A percentile compares a stretch with the other conserved stretches of the same genome.
These are phyloP conservation scores for Nymphalis io DNA, from an alignment of 1,140 invertebrate genomes.

Conservation along the genomic window DNA sequence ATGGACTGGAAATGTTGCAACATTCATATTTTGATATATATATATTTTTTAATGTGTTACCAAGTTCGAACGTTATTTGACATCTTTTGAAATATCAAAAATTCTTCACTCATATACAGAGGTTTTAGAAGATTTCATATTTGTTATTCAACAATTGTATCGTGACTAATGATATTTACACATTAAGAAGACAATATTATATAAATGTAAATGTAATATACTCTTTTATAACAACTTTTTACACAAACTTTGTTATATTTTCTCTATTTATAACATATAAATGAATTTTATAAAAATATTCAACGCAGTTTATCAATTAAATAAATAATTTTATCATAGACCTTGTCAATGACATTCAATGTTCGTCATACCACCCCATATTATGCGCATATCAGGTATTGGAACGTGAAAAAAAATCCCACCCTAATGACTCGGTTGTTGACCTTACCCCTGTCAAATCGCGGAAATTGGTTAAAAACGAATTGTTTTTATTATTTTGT, in stretches of 20 bases:
- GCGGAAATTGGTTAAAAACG: slow-evolving; percentile 30
- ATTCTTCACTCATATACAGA: too few species aligned
- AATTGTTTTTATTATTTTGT: slow-evolving; percentile 30
- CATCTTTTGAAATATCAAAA: background rate
- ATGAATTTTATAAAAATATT: background rate
- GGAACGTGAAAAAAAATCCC: slow-evolving; percentile 36
- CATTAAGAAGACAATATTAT: background rate
- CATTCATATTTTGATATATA: background rate
- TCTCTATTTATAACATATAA: background rate
- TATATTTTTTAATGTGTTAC: slow-evolving; percentile 3
- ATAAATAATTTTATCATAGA: background rate
- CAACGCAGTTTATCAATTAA: background rate
- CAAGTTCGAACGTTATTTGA: background rate
- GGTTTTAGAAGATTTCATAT: too few species aligned
- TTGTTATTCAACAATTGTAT: background rate
- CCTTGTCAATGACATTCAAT: slow-evolving; percentile 14
- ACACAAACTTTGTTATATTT: too few species aligned
- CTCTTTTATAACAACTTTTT: background rate
- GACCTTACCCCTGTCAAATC: slow-evolving; percentile 52
- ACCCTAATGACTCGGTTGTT: slow-evolving; percentile 47
- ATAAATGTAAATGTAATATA: background rate
- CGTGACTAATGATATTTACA: background rate
- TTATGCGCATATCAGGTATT: slow-evolving; percentile 9
- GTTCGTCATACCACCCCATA: background rate
- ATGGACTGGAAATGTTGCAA: slow-evolving; percentile 15